phyloP scores from a whole-genome alignment of 1,140 invertebrate species.

The Lordiphosa collinella region DNA sequence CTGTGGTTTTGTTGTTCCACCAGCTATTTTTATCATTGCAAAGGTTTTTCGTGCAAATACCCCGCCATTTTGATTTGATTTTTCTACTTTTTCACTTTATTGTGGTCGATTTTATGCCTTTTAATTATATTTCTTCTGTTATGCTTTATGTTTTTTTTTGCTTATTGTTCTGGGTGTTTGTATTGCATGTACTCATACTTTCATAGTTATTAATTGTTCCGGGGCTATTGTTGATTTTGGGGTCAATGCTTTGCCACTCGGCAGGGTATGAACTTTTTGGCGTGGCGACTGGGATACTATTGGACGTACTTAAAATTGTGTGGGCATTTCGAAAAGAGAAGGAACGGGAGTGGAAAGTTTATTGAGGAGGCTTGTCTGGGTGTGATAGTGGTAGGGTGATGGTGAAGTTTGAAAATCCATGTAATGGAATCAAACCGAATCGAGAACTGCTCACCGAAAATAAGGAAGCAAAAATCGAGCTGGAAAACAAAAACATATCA shows the following conservation, averaged over 20 bases:
- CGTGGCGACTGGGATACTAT: constrained; percentile 8
- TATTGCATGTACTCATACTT: background rate
- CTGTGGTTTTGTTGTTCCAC: background rate
- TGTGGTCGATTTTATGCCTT: constrained; percentile 32
- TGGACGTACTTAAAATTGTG: constrained; percentile 23
- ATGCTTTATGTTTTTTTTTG: no score
- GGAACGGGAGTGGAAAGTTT: constrained; percentile 1
- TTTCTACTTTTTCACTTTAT: constrained; percentile 16
- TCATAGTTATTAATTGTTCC: constrained; percentile 33
- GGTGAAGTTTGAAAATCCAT: no score
- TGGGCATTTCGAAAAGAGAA: background rate
- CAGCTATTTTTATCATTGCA: constrained; percentile 44
- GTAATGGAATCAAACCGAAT: no score
- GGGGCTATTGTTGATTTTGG: constrained; percentile 32
- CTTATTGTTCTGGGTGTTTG: constrained; percentile 21
- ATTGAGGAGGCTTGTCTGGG: constrained; percentile 12
- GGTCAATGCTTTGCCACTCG: constrained; percentile 44
- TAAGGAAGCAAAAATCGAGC: no score
- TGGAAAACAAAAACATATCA: no score
- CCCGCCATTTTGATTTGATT: constrained; percentile 21
- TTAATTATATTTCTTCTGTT: constrained; percentile 46
- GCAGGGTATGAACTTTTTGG: constrained; percentile 32
- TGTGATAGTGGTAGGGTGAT: background rate
- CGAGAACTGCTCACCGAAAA: no score
- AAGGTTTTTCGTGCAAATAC: constrained; percentile 32